These are phyloP conservation scores for Larimichthys crocea DNA, from an alignment of 2,113 vertebrate genomes.

Conservation along the genomic window DNA sequence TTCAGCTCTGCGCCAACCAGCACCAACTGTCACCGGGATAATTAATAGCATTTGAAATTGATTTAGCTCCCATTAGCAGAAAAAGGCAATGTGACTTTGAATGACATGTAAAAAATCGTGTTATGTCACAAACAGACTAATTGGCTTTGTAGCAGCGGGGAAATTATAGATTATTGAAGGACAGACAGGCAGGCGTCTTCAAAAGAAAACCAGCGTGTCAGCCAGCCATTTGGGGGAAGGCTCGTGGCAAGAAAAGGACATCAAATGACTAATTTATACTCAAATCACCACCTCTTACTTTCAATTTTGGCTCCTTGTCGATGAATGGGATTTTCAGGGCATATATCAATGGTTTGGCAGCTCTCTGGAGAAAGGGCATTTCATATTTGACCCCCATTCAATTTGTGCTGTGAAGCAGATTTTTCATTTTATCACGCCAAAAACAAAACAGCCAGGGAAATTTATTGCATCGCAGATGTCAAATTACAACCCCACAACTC, in stretches of 20 bases:
- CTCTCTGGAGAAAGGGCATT: conserved; percentile 20
- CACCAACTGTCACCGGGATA: background rate
- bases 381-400: conserved; percentile 53
- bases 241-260: conserved; percentile 22
- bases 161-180: conserved; percentile 29
- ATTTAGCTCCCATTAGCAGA: background rate
- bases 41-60: conserved; percentile 1
- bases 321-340: conserved; percentile 43
- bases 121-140: conserved; percentile 11
- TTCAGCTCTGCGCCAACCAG: background rate
- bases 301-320: conserved; percentile 40
- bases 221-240: background rate
- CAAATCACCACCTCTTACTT: conserved; percentile 46
- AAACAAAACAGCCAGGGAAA: conserved; percentile 39
- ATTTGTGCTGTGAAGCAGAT: conserved; percentile 20
- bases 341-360: conserved; percentile 53
- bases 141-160: conserved; percentile 26
- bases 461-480: conserved; percentile 44
- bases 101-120: conserved; percentile 1
- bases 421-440: conserved; percentile 42
- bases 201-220: conserved; percentile 20
- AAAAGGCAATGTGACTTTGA: conserved; percentile 13
- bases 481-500: conserved; percentile 31
- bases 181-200: background rate
- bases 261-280: conserved; percentile 56